phyloP scores from a whole-genome alignment of 2,888 invertebrate genomes.

The Ophraella communa region DNA sequence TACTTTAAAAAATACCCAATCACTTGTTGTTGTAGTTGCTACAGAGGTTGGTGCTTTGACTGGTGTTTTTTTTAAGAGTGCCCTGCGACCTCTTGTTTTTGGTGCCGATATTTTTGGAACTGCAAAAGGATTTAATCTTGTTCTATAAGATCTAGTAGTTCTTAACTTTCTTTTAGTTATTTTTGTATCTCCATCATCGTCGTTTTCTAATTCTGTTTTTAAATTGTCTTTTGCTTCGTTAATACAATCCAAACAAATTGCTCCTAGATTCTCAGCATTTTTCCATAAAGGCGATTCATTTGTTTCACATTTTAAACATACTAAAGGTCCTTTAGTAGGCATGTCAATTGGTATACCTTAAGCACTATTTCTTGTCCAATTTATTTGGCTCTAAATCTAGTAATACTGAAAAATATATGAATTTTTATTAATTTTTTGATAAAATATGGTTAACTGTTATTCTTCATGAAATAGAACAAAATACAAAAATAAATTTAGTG shows the following conservation, averaged over 20 bases:
- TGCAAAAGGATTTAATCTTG: constrained; percentile 59
- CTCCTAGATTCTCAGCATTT: constrained; percentile 71
- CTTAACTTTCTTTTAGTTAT: constrained; percentile 68
- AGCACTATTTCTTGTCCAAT: not conserved
- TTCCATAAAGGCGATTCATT: constrained; percentile 79
- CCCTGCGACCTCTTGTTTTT: constrained; percentile 77
- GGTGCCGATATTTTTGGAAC: constrained; percentile 59
- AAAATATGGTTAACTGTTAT: too few species aligned
- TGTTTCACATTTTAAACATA: constrained; percentile 74
- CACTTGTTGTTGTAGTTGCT: constrained; percentile 81
- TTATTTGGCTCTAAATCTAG: not conserved
- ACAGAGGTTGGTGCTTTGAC: constrained; percentile 82
- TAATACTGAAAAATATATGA: too few species aligned
- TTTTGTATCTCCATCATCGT: constrained; percentile 60
- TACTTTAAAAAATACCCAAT: constrained; percentile 79
- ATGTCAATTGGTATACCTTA: constrained; percentile 38
- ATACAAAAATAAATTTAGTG: too few species aligned
- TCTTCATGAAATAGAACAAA: too few species aligned
- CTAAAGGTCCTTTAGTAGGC: constrained; percentile 65
- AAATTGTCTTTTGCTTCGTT: constrained; percentile 62
- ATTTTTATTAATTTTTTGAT: not conserved
- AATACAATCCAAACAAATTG: constrained; percentile 79
- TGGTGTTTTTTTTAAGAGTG: constrained; percentile 80
- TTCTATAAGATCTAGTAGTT: constrained; percentile 62
- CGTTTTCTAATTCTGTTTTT: constrained; percentile 52